Evolutionary conservation across 2,797 vertebrate genomes (phyloP), one percentile per base, ranked within the genome.

Genomic region (Austrolebias charrua): DNA sequence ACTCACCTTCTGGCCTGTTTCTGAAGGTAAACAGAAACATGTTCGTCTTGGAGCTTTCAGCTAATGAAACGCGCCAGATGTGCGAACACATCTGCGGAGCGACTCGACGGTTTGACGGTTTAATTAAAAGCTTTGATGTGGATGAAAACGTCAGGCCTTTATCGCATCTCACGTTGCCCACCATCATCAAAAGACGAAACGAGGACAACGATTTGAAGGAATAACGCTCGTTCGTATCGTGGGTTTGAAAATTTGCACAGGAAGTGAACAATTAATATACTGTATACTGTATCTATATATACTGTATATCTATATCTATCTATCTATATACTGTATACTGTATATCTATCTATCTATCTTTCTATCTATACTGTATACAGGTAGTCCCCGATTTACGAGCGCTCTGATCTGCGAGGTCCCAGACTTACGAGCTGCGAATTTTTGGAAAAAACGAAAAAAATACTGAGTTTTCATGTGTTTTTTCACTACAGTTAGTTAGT

Each of bases 21-120:
- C 29, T 20, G 43, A 76, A 60, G 38, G 15, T 38, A 40, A 63
- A 52, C n/a, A 10, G 35, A 57, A 57, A 72, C 53, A n/a, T 11
- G n/a, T 48, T 19, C 46, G 56, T 9, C 9, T 47, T 42, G 14
- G 4, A 0, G 1, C 61, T 54, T 58, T 63, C 1, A 1, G 33
- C 47, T 31, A 11, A 24, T 71, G 31, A 66, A 68, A 43, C 16
- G 15, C 7, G 48, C 48, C 52, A 40, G 44, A 54, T 19, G 56
- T 20, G 15, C 40, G 19, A 24, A 53, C 47, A 60, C 63, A n/a
- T 51, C 45, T 54, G 57, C 29, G 12, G 52, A 4, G 2, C 7
- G 38, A 46, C n/a, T 42, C 2, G 1, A 13, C 3, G 42, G 63
- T 43, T 66, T 44, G 43, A 60, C 2, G 57, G 14, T 28, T 35